Percentiles rank a stretch among this genome's conserved stretches.
phyloP scores from a whole-genome alignment of 2,797 vertebrate species.

The Coreius guichenoti region DNA sequence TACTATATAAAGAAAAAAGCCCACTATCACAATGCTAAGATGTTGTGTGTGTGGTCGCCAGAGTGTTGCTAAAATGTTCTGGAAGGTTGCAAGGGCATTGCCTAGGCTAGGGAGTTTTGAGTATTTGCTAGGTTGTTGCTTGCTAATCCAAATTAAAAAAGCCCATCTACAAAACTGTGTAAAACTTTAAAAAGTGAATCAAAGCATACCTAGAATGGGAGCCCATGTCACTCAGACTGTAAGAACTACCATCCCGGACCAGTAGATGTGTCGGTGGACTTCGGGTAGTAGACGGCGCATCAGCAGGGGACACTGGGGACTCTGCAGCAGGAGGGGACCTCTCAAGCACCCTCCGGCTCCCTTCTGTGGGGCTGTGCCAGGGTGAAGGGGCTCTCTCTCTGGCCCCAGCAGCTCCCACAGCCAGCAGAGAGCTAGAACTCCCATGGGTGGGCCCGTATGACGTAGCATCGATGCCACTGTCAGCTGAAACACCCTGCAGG shows the following conservation, averaged over 20 bases:
- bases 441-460: conserved; percentile 87
- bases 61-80: background rate
- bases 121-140: background rate
- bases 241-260: conserved; percentile 91
- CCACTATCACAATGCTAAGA: background rate
- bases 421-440: conserved; percentile 86
- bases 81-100: background rate
- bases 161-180: background rate
- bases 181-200: background rate
- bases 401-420: conserved; percentile 78
- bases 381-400: conserved; percentile 86
- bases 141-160: background rate
- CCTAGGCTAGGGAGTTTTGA: no score
- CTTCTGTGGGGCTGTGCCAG: conserved; percentile 95
- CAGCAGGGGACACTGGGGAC: conserved; percentile 82
- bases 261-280: conserved; percentile 89
- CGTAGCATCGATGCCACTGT: conserved; percentile 93
- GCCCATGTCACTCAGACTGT: conserved; percentile 88
- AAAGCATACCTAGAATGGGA: conserved; percentile 89
- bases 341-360: conserved; percentile 82
- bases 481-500: conserved; percentile 91
- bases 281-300: conserved; percentile 75
- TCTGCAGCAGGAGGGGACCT: conserved; percentile 84
- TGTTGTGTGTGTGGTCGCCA: background rate
- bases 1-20: background rate